Evolutionary conservation across 2,888 invertebrate genomes (phyloP), one percentile per base, ranked within the genome.

Genomic region (Cremastinae sp.): DNA sequence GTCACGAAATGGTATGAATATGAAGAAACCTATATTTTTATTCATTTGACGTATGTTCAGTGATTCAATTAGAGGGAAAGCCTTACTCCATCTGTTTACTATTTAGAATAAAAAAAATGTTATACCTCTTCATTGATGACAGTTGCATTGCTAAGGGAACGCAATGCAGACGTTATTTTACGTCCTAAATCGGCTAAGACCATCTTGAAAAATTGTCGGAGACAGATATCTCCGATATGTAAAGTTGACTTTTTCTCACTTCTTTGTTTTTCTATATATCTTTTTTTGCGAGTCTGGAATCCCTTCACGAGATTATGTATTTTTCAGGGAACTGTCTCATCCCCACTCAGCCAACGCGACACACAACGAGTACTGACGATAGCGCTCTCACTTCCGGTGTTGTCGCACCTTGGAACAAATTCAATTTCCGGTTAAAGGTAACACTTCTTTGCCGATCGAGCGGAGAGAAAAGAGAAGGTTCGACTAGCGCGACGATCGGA

Each of bases 101-200:
- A 78, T 79, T 55, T 77, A 22, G 55, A 58, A 41, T 22, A 64
- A 47, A 41, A 68, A 71, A 5, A 22, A 55, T 74, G 75, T 83
- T 89, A 90, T 92, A 96, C 97, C 93, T 98, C 98, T 92, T 98
- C 98, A 92, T 98, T 98, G 85, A 99, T 99, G 80, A 99, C 96
- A 56, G 98, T 98, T 77, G 98, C 98, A 92, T 97, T 97, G 91
- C 98, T 98, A 82, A 99, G 92, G 66, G 98, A 98, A 90, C 98
- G 96, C 90, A 99, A 92, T 79, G 99, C 99, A 90, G 97, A 96
- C 87, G 99, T 99, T 90, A 99, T 99, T 93, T 98, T 98, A 89
- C 99, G 95, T 89, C 99, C 99, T 90, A 99, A 94, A 93, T 99
- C 99, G 87, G 99, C 99, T 94, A 99, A 96, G 90, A 99, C 99